Conservation (phyloP, 2,797 vertebrate genomes). For the Periparus ater region DNA sequence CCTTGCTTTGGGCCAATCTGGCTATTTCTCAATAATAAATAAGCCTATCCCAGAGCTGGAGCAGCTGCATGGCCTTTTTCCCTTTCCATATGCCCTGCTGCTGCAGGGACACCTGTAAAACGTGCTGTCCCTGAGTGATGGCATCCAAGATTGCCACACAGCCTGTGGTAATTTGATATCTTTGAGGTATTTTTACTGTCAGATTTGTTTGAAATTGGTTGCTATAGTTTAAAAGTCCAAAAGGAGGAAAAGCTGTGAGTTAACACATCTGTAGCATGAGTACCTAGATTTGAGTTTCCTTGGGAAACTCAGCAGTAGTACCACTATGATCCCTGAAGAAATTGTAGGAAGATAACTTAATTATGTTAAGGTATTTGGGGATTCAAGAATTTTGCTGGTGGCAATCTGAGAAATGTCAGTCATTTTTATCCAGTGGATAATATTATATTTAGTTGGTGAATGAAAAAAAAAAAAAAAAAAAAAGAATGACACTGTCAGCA, state of each 20-base stretch:
- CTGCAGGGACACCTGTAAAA: not conserved
- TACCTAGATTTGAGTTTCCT: not conserved
- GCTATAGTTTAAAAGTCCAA: not conserved
- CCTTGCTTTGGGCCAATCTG: not conserved
- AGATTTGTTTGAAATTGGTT: not conserved
- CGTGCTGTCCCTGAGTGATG: fast-evolving
- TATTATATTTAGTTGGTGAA: not conserved
- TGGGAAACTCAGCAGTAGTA: not conserved
- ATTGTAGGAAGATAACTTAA: not conserved
- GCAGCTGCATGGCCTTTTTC: fast-evolving
- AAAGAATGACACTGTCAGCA: not conserved
- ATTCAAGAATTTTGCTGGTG: not conserved
- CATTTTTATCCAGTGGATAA: not conserved
- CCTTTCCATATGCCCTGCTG: not conserved
- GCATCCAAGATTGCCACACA: not conserved
- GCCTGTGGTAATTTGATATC: not conserved
- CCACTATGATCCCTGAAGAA: not conserved
- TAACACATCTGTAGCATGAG: not conserved
- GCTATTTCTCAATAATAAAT: not conserved
- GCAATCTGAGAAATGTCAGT: not conserved
- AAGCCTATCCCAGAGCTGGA: not conserved
- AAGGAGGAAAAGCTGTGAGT: not conserved
- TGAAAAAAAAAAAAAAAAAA: not conserved
- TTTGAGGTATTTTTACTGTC: not conserved
- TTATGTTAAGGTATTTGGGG: conserved; percentile 8